phyloP scores from a whole-genome alignment of 1,140 invertebrate species.

The Zaprionus inermis region DNA sequence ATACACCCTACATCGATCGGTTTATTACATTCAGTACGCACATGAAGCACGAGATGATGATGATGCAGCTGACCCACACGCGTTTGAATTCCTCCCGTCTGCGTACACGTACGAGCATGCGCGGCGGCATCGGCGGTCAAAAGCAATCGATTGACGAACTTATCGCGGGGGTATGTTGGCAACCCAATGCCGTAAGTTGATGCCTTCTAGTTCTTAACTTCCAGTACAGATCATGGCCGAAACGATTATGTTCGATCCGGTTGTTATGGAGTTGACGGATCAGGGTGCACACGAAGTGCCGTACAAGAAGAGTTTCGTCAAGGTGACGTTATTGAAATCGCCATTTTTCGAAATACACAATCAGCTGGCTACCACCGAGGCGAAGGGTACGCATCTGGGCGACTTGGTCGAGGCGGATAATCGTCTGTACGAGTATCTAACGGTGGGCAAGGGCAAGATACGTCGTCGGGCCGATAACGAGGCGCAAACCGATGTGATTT shows the following conservation, averaged over 20 bases:
- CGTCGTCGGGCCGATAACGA: conserved; percentile 87
- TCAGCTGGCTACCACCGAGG: conserved; percentile 86
- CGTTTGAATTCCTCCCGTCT: conserved; percentile 2
- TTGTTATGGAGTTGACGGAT: rapidly evolving
- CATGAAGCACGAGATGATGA: conserved; percentile 40
- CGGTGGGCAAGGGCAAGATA: conserved; percentile 87
- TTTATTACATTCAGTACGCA: conserved; percentile 49
- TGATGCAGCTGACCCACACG: conserved; percentile 9
- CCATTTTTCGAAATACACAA: conserved; percentile 87
- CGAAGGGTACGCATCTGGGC: conserved; percentile 86
- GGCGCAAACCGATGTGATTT: conserved; percentile 87
- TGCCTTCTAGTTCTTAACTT: background rate
- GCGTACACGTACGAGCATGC: conserved; percentile 54
- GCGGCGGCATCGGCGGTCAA: conserved; percentile 55
- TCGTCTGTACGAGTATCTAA: conserved; percentile 88
- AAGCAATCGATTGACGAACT: conserved; percentile 71
- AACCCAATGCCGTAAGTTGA: too few relatives aligned
- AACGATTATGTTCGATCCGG: conserved; percentile 54
- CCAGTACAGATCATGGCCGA: conserved; percentile 46
- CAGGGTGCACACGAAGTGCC: conserved; percentile 1
- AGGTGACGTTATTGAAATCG: conserved; percentile 87
- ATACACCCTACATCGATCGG: conserved; percentile 8
- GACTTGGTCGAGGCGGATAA: conserved; percentile 86
- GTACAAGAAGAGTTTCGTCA: conserved; percentile 82
- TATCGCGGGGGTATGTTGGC: conserved; percentile 49